These are phyloP conservation scores for Drosophila borealis DNA, from an alignment of 2,888 invertebrate species.

Conservation along the genomic window DNA sequence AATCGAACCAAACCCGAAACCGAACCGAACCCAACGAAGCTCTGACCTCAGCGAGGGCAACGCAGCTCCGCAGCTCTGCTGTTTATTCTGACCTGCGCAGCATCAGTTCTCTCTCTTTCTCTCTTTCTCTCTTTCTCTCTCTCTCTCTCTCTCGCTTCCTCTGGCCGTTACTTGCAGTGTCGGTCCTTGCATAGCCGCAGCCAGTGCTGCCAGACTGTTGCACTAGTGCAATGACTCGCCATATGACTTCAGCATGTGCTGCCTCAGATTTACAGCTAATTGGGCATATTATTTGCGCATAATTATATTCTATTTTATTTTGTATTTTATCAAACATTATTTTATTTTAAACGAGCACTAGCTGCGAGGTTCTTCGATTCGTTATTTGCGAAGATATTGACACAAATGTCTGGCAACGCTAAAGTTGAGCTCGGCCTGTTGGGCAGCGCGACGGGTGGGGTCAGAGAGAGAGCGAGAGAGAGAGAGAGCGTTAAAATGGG, in stretches of 20 bases:
- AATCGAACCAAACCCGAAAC: not conserved
- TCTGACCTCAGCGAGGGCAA: slow-evolving; percentile 37
- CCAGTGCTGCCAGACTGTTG: slow-evolving; percentile 23
- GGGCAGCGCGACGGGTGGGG: slow-evolving; percentile 16
- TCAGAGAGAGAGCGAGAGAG: not conserved
- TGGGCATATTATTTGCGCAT: too few relatives aligned
- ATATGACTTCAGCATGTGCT: not conserved
- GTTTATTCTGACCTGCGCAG: slow-evolving; percentile 40
- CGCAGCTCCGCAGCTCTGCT: slow-evolving; percentile 36
- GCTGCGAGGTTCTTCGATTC: too few relatives aligned
- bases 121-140: slow-evolving; percentile 1
- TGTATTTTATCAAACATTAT: too few relatives aligned
- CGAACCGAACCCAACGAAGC: slow-evolving; percentile 22
- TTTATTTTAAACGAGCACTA: too few relatives aligned
- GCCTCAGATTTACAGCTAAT: too few relatives aligned
- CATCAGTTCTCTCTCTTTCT: not conserved
- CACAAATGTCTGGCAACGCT: slow-evolving; percentile 36
- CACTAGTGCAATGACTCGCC: not conserved
- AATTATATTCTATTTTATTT: too few relatives aligned
- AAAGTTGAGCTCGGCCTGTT: not conserved
- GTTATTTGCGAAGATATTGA: too few relatives aligned
- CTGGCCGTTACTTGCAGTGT: not conserved
- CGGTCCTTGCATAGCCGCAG: not conserved
- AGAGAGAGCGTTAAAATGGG: slow-evolving; percentile 36
- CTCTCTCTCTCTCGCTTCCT: slow-evolving; percentile 1